phyloP scores from a whole-genome alignment of 2,113 vertebrate species.

The Ophthalmolycus amberensis region DNA sequence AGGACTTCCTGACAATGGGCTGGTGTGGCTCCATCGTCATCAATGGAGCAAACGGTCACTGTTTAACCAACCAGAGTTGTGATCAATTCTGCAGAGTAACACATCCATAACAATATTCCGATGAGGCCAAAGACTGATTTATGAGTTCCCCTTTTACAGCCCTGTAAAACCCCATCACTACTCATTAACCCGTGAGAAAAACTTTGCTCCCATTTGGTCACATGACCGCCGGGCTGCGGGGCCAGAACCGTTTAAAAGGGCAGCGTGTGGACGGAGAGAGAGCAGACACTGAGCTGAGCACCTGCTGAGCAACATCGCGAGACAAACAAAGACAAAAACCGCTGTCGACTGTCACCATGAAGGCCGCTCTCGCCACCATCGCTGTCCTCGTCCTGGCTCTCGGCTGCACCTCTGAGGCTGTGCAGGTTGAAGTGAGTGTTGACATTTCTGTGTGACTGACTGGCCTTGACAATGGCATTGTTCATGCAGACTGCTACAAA shows the following conservation, averaged over 20 bases:
- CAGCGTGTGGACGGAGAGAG: slow-evolving; percentile 3
- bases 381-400: slow-evolving; percentile 71
- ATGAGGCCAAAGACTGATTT: slow-evolving; percentile 74
- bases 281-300: slow-evolving; percentile 57
- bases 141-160: slow-evolving; percentile 76
- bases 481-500: not conserved
- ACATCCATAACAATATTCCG: slow-evolving; percentile 69
- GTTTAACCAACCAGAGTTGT: slow-evolving; percentile 46
- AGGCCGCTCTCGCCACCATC: slow-evolving; percentile 63
- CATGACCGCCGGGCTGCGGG: slow-evolving; percentile 5
- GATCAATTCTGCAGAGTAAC: not conserved
- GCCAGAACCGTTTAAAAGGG: slow-evolving; percentile 72
- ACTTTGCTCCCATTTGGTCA: slow-evolving; percentile 65
- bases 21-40: slow-evolving; percentile 1
- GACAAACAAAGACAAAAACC: slow-evolving; percentile 22
- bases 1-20: slow-evolving; percentile 25
- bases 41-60: slow-evolving; percentile 26
- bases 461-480: too few relatives aligned
- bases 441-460: not conserved
- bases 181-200: slow-evolving; percentile 81
- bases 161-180: slow-evolving; percentile 66
- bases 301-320: slow-evolving; percentile 39
- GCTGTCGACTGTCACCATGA: slow-evolving; percentile 71
- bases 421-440: slow-evolving; percentile 80
- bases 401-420: slow-evolving; percentile 69